These are phyloP conservation scores for Arrhopalites spinosus DNA, from an alignment of 2,888 invertebrate genomes.

Conservation along the genomic window DNA sequence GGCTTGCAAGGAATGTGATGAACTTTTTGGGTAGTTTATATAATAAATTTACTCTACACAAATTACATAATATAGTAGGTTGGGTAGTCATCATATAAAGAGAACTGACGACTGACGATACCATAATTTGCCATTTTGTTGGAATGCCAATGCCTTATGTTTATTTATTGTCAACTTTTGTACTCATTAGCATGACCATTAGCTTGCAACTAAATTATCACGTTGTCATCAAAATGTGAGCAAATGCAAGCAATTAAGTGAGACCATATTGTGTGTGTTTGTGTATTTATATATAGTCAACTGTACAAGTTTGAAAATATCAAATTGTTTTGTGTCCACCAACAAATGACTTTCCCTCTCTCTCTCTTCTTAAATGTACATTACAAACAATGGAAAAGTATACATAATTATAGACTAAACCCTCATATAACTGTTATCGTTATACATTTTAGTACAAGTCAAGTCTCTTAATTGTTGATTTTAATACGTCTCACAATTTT, in stretches of 20 bases:
- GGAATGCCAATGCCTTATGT: not conserved
- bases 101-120: not conserved
- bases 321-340: not conserved
- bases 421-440: not conserved
- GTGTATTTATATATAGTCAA: too few species aligned
- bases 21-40: too few species aligned
- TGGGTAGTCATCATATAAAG: too few species aligned
- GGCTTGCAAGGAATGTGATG: not conserved
- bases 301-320: too few species aligned
- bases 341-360: too few species aligned
- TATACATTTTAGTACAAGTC: not conserved
- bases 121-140: too few species aligned
- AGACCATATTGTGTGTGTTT: too few species aligned
- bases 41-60: too few species aligned
- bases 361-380: not conserved
- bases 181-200: slow-evolving; percentile 14
- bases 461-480: slow-evolving; percentile 4
- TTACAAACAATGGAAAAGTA: not conserved
- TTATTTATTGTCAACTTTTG: slow-evolving; percentile 9
- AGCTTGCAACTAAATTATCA: slow-evolving; percentile 17
- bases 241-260: too few species aligned
- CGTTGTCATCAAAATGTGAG: not conserved
- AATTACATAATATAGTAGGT: too few species aligned
- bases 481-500: not conserved
- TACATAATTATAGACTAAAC: not conserved